phyloP scores from a whole-genome alignment of 2,113 vertebrate species.

The Silurus glanis region DNA sequence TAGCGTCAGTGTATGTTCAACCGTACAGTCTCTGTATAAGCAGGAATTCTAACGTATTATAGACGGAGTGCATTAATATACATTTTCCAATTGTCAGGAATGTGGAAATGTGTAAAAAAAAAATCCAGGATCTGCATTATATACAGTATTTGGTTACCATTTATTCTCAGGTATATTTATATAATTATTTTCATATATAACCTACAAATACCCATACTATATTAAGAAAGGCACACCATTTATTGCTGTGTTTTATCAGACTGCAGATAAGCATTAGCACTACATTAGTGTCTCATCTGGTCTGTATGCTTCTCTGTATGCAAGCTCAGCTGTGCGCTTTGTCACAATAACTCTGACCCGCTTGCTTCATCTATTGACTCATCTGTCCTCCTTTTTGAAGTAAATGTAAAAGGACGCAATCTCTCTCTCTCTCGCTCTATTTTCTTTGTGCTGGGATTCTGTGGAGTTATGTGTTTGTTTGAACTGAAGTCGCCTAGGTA shows the following conservation, averaged over 20 bases:
- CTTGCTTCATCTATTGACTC: slow-evolving; percentile 36
- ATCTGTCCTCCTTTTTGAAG: slow-evolving; percentile 50
- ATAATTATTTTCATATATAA: background rate
- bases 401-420: slow-evolving; percentile 44
- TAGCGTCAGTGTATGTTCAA: background rate
- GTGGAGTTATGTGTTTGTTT: slow-evolving; percentile 66
- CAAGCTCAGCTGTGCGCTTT: slow-evolving; percentile 20
- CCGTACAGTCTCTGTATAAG: background rate
- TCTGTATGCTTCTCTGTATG: slow-evolving; percentile 22
- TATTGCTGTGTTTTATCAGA: background rate
- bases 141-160: too few species aligned
- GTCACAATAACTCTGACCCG: slow-evolving; percentile 38
- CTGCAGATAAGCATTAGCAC: background rate
- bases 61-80: background rate
- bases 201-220: background rate
- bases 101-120: too few species aligned
- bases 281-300: slow-evolving; percentile 15
- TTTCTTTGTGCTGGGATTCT: slow-evolving; percentile 53
- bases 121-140: too few species aligned
- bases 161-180: background rate
- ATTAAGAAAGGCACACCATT: background rate
- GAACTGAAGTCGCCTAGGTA: slow-evolving; percentile 67
- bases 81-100: background rate
- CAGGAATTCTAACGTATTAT: background rate
- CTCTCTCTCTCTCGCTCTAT: slow-evolving; percentile 13